These are phyloP conservation scores for Cataglyphis altisquamis DNA, from an alignment of 2,888 invertebrate genomes.

Conservation along the genomic window DNA sequence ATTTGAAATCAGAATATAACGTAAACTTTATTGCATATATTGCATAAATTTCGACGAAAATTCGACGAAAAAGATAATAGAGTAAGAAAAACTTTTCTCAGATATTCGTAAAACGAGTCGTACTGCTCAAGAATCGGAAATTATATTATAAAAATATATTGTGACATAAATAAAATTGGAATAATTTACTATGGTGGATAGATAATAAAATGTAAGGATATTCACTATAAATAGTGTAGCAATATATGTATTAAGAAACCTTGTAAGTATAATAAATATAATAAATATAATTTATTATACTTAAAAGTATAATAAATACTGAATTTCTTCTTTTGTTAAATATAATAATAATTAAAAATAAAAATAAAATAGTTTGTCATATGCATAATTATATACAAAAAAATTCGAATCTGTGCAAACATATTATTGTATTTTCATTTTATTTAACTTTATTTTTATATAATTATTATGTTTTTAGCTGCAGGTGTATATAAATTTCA, in stretches of 20 bases:
- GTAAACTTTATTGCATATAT: slow-evolving; percentile 29
- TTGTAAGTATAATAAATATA: not conserved
- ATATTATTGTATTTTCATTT: not conserved
- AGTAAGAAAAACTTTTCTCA: not conserved
- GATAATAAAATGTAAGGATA: not conserved
- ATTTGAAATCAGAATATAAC: not conserved
- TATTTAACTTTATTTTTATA: not conserved
- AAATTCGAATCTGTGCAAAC: not conserved
- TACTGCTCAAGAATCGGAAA: slow-evolving; percentile 40
- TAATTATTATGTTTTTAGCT: not conserved
- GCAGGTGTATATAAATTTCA: not conserved
- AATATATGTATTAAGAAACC: not conserved
- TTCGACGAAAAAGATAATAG: not conserved
- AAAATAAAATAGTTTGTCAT: not conserved
- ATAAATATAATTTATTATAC: no score
- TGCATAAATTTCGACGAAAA: not conserved
- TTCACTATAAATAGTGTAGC: not conserved
- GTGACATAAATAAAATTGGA: not conserved
- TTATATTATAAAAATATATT: not conserved
- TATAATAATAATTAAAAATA: not conserved
- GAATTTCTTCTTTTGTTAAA: slow-evolving; percentile 23
- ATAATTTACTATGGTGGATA: not conserved
- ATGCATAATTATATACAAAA: not conserved
- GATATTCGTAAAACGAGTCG: slow-evolving; percentile 5
- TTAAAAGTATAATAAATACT: not conserved